These are phyloP conservation scores for Euphonia xanthogaster DNA, from an alignment of 2,797 vertebrate species.

Conservation along the genomic window DNA sequence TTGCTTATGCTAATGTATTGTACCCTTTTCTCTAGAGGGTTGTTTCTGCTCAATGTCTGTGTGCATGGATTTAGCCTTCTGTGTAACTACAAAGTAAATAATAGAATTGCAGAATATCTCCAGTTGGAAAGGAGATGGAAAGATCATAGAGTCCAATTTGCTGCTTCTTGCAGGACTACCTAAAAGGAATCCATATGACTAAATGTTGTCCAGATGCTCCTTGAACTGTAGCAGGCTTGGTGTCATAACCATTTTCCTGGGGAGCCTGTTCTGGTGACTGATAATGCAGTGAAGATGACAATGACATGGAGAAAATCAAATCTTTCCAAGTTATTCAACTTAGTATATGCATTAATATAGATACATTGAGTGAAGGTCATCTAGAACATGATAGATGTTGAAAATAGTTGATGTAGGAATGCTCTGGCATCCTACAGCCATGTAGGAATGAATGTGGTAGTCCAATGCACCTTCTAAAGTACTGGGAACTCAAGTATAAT, in stretches of 20 bases:
- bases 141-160: neutral
- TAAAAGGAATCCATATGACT: neutral
- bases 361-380: neutral
- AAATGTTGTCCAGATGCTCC: neutral
- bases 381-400: neutral
- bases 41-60: neutral
- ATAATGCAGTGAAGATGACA: neutral
- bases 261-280: neutral
- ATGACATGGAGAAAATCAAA: neutral
- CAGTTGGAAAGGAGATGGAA: neutral
- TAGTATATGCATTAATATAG: neutral
- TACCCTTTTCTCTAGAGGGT: neutral
- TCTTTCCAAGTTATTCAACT: neutral
- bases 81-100: neutral
- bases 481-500: neutral
- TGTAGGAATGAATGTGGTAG: neutral
- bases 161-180: neutral
- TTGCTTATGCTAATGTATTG: neutral
- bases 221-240: neutral
- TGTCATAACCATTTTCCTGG: neutral
- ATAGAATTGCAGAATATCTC: neutral
- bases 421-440: neutral
- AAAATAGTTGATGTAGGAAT: neutral
- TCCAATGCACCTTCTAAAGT: neutral
- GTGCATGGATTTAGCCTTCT: neutral